Evolutionary conservation across 2,888 invertebrate species (phyloP).

Genomic region (Cetonia aurata): DNA sequence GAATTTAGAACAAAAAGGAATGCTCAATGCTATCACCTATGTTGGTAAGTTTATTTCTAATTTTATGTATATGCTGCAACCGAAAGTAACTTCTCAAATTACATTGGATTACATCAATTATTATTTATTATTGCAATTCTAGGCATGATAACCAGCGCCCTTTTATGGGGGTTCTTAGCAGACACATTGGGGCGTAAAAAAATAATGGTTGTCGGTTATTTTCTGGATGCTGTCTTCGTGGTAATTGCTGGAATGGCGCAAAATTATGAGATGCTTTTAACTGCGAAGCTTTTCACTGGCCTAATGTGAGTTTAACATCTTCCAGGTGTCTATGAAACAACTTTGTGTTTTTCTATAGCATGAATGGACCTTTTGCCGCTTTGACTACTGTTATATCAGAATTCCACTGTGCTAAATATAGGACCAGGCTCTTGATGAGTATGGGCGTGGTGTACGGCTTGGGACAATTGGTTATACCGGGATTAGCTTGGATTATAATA

Average conservation of each 20-base stretch:
- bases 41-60: slow-evolving; percentile 67
- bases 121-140: slow-evolving; percentile 48
- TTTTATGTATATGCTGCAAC: neutral
- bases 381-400: slow-evolving; percentile 80
- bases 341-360: slow-evolving; percentile 63
- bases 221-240: slow-evolving; percentile 75
- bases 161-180: slow-evolving; percentile 83
- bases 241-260: slow-evolving; percentile 75
- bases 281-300: slow-evolving; percentile 81
- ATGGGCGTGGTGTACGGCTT: slow-evolving; percentile 77
- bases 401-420: slow-evolving; percentile 75
- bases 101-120: neutral
- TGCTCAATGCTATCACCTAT: slow-evolving; percentile 77
- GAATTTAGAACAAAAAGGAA: slow-evolving; percentile 76
- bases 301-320: slow-evolving; percentile 65
- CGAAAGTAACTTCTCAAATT: too few species aligned
- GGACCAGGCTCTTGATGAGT: slow-evolving; percentile 76
- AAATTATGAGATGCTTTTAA: slow-evolving; percentile 74
- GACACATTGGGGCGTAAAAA: slow-evolving; percentile 79
- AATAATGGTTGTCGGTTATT: slow-evolving; percentile 76
- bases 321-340: neutral
- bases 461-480: slow-evolving; percentile 75
- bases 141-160: slow-evolving; percentile 83
- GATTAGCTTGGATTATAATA: slow-evolving; percentile 80
- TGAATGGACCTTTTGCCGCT: slow-evolving; percentile 81